A percentile compares a stretch with the other conserved stretches of the same genome.
Conservation (phyloP, 35 echinoderm and acorn worm genomes). For the Apostichopus californicus region DNA sequence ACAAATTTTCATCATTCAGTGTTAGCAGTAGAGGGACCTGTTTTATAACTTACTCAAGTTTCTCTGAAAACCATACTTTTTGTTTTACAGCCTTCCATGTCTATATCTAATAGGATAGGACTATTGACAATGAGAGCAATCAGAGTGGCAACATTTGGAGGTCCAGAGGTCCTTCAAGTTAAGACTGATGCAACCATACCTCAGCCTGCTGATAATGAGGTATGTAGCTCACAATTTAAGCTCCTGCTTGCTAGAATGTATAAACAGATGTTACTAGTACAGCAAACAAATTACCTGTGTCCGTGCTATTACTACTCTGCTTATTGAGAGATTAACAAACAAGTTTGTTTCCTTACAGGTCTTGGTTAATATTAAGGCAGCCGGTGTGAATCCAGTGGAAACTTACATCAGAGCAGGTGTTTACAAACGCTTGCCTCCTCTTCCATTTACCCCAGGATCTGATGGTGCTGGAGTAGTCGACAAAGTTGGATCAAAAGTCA, state of each 20-base stretch:
- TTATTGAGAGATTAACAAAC: too few species aligned
- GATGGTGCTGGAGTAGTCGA: slow-evolving; percentile 87
- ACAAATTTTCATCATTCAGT: too few species aligned
- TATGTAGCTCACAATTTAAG: neutral
- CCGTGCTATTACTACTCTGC: too few species aligned
- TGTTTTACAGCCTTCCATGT: neutral
- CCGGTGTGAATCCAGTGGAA: slow-evolving; percentile 95
- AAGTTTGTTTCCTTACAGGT: slow-evolving; percentile 54
- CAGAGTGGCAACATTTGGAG: slow-evolving; percentile 20
- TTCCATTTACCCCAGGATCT: slow-evolving; percentile 90
- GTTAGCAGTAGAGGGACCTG: too few species aligned
- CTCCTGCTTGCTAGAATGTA: neutral
- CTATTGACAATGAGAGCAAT: slow-evolving; percentile 13
- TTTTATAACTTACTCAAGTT: too few species aligned
- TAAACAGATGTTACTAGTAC: neutral
- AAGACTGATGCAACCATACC: neutral
- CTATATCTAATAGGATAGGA: neutral
- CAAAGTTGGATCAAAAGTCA: slow-evolving; percentile 74
- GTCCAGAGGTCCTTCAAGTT: slow-evolving; percentile 25
- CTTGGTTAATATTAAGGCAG: slow-evolving; percentile 79
- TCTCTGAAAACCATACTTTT: neutral
- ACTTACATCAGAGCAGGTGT: slow-evolving; percentile 87
- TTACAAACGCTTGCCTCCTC: slow-evolving; percentile 48
- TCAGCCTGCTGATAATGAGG: slow-evolving; percentile 6
- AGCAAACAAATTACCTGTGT: too few species aligned